phyloP scores from a whole-genome alignment of 2,888 invertebrate species.

The Zootermopsis nevadensis region DNA sequence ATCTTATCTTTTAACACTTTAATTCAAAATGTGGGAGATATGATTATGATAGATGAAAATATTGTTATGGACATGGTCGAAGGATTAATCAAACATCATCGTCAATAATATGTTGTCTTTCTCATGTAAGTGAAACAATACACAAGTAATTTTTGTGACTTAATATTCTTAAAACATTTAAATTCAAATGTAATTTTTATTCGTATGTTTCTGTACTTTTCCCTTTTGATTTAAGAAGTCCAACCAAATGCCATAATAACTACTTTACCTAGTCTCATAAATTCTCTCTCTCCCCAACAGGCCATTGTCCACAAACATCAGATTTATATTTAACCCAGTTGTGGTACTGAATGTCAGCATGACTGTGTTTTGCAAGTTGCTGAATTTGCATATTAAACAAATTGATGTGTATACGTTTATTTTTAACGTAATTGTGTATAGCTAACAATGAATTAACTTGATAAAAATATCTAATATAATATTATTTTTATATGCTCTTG shows the following conservation, averaged over 20 bases:
- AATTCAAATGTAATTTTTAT: too few relatives aligned
- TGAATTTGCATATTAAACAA: not conserved
- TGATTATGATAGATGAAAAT: too few relatives aligned
- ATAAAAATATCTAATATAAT: not conserved
- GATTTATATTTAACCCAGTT: not conserved
- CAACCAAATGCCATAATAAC: not conserved
- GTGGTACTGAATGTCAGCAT: not conserved
- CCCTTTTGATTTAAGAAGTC: not conserved
- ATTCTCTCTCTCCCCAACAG: not conserved
- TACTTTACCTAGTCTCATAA: conserved; percentile 5
- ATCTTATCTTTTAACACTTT: too few relatives aligned
- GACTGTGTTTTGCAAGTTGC: not conserved
- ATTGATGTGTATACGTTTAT: not conserved
- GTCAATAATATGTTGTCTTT: too few relatives aligned
- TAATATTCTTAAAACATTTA: too few relatives aligned
- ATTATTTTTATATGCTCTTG: not conserved
- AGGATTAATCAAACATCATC: too few relatives aligned
- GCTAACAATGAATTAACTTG: not conserved
- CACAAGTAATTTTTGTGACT: not conserved
- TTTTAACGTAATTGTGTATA: not conserved
- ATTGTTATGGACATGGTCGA: too few relatives aligned
- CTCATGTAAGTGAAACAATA: not conserved
- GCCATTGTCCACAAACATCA: not conserved
- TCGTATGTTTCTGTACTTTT: not conserved
- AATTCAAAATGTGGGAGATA: too few relatives aligned